Evolutionary conservation across 1,140 invertebrate species (phyloP).

Genomic region (Conus betulinus): DNA sequence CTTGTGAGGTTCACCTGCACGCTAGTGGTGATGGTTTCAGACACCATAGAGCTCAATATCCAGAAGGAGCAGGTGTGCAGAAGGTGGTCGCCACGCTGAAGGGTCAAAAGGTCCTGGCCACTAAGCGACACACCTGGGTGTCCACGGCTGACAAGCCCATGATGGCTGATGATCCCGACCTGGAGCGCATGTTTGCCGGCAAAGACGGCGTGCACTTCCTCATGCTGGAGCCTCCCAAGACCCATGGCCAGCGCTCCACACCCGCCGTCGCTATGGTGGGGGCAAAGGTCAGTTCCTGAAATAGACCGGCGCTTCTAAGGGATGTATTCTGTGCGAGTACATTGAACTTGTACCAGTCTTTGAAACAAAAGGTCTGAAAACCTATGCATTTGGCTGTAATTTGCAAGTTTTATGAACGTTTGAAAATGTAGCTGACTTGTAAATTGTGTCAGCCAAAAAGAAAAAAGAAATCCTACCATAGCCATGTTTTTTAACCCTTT

Average conservation of each 20-base stretch:
- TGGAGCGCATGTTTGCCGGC: constrained; percentile 67
- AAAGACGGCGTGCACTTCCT: constrained; percentile 65
- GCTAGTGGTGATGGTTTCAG: neutral
- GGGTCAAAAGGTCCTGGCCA: constrained; percentile 61
- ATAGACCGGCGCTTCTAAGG: neutral
- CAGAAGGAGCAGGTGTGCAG: constrained; percentile 38
- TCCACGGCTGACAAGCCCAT: constrained; percentile 60
- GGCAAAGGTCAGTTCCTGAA: constrained; percentile 9
- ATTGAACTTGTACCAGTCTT: too few species aligned
- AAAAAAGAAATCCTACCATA: too few species aligned
- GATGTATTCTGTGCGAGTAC: neutral
- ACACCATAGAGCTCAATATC: constrained; percentile 31
- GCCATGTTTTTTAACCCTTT: too few species aligned
- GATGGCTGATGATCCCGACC: constrained; percentile 64
- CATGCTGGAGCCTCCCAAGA: constrained; percentile 38
- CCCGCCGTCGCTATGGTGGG: neutral
- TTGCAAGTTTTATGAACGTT: too few species aligned
- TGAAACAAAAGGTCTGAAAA: too few species aligned
- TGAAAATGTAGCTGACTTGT: too few species aligned
- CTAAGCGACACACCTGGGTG: constrained; percentile 61
- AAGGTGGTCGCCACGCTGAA: constrained; percentile 42
- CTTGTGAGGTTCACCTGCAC: too few species aligned
- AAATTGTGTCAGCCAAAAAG: too few species aligned
- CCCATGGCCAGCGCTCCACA: neutral
- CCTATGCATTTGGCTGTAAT: neutral